These are phyloP conservation scores for Chaetodon trifasciatus DNA, from an alignment of 2,797 vertebrate genomes.

Conservation along the genomic window DNA sequence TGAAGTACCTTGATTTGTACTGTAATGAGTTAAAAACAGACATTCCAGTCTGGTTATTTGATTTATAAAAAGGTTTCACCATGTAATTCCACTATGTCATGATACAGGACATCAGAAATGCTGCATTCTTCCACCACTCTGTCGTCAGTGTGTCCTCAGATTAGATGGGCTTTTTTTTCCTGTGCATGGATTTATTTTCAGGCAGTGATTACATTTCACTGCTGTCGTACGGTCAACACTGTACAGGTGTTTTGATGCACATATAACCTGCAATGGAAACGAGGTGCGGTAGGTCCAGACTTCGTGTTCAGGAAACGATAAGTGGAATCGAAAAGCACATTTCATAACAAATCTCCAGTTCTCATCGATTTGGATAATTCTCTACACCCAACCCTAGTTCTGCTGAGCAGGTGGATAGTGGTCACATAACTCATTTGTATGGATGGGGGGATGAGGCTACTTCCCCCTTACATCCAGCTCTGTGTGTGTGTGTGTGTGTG, in stretches of 20 bases:
- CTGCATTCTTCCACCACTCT: slow-evolving; percentile 6
- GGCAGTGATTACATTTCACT: slow-evolving; percentile 16
- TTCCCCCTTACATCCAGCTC: slow-evolving; percentile 42
- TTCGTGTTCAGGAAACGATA: slow-evolving; percentile 57
- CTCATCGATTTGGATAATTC: slow-evolving; percentile 25
- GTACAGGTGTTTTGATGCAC: slow-evolving; percentile 25
- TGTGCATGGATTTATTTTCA: slow-evolving; percentile 21
- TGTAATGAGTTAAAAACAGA: slow-evolving; percentile 18
- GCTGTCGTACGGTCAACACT: slow-evolving; percentile 48
- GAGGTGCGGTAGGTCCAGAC: slow-evolving; percentile 42
- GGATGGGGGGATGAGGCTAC: slow-evolving; percentile 40
- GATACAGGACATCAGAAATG: slow-evolving; percentile 20
- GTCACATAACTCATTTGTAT: slow-evolving; percentile 67
- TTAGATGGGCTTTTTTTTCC: slow-evolving; percentile 1
- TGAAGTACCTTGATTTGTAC: slow-evolving; percentile 42
- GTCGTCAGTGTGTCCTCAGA: neutral
- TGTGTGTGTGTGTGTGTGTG: slow-evolving; percentile 8
- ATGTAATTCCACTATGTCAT: slow-evolving; percentile 17
- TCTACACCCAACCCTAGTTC: slow-evolving; percentile 55
- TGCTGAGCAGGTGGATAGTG: slow-evolving; percentile 54
- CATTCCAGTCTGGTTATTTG: neutral
- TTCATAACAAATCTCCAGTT: slow-evolving; percentile 33
- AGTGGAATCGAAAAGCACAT: slow-evolving; percentile 66
- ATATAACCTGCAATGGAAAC: slow-evolving; percentile 9
- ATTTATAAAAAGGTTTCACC: slow-evolving; percentile 26